Evolutionary conservation across 2,797 vertebrate genomes (phyloP), one percentile per base, ranked within the genome.

Genomic region (Enteromius argenteus): DNA sequence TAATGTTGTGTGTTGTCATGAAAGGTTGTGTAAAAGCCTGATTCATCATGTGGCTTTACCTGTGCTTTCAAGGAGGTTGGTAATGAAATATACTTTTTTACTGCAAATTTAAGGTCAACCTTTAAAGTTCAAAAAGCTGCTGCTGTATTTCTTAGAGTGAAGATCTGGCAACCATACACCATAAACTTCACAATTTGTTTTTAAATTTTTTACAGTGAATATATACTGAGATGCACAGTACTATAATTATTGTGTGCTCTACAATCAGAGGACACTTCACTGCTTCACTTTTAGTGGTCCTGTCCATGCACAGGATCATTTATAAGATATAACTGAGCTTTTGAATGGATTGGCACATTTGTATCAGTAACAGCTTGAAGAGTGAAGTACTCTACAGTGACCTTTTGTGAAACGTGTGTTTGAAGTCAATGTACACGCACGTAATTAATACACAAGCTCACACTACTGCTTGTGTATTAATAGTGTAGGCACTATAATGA

Each of bases 341-440:
- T 53, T 74, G 49, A 74, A 74, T 21, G 21, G 30, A 74, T 74
- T 74, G 72, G 1, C 56, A 78, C 58, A 78, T 21, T 44, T 62
- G 53, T 64, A 46, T 62, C 56, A 78, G 9, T 44, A 42, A 19
- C 56, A 62, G 37, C 51, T n/a, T 27, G 53, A 42, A 78, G 30
- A 53, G 46, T 19, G 46, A 53, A 6, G 14, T 44, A 74, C 10
- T 51, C 8, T 42, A 67, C 35, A 69, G 0, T 23, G 67, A 69
- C n/a, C 39, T 44, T 69, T 44, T 44, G 13, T 27, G 5, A 44
- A 44, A 44, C 17, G 3, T 72, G 68, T 71, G 14, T 72, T 71
- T 30, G 7, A 71, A 14, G 6, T 75, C 5, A 75, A 56, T 37
- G 72, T 8, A 56, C 30, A n/a, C 9, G 3, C 23, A 67, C 19